phyloP scores from a whole-genome alignment of 2,113 vertebrate species.

The Cyprinodon brontotheroides region DNA sequence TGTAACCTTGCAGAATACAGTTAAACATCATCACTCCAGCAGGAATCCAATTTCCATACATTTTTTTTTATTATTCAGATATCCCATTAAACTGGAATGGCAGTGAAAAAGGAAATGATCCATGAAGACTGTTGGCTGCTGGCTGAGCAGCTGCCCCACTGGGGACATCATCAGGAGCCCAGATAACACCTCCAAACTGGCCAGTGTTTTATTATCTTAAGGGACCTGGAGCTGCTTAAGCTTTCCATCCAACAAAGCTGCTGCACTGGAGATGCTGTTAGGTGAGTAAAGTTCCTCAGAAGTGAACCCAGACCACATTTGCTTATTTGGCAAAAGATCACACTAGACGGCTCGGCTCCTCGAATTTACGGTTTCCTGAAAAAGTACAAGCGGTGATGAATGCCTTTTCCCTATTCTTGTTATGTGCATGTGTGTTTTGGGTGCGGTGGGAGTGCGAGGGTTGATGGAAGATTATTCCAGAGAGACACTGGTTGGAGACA shows the following conservation, averaged over 20 bases:
- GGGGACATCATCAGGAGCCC: slow-evolving; percentile 49
- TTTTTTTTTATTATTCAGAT: slow-evolving; percentile 12
- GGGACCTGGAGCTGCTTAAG: slow-evolving; percentile 5
- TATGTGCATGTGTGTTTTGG: slow-evolving; percentile 31
- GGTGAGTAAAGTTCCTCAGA: slow-evolving; percentile 34
- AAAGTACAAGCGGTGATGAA: slow-evolving; percentile 60
- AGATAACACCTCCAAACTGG: slow-evolving; percentile 66
- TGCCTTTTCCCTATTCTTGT: slow-evolving; percentile 52
- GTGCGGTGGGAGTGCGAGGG: slow-evolving; percentile 50
- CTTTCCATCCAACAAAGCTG: not conserved
- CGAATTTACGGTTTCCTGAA: slow-evolving; percentile 68
- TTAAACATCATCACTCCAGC: not conserved
- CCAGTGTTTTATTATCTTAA: slow-evolving; percentile 28
- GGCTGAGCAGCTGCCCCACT: slow-evolving; percentile 59
- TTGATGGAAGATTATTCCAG: slow-evolving; percentile 63
- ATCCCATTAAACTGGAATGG: slow-evolving; percentile 21
- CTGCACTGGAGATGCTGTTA: slow-evolving; percentile 11
- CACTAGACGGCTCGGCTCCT: slow-evolving; percentile 39
- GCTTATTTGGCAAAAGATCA: slow-evolving; percentile 41
- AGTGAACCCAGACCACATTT: slow-evolving; percentile 31
- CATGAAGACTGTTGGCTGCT: slow-evolving; percentile 53
- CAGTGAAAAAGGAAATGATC: slow-evolving; percentile 40
- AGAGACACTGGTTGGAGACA: slow-evolving; percentile 77
- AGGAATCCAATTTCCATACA: not conserved
- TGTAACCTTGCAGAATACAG: not conserved